Evolutionary conservation across 2,888 invertebrate genomes (phyloP).

Genomic region (Blastobasis lacticolella): DNA sequence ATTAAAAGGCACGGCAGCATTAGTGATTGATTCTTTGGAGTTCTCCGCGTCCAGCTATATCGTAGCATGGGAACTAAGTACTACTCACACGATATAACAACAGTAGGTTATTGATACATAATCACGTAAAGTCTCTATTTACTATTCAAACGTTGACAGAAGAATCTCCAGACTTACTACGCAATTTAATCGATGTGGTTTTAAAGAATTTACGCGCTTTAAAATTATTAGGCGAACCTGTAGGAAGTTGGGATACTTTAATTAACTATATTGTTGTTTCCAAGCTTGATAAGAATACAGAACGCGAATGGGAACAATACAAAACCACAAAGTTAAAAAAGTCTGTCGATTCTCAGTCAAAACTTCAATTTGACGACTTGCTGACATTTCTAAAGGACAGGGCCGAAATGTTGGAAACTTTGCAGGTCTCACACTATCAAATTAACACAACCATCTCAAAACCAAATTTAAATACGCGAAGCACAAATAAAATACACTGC

Average conservation of each 20-base stretch:
- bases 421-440: too few relatives aligned
- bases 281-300: conserved; percentile 1
- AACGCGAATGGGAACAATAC: conserved; percentile 2
- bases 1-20: neutral
- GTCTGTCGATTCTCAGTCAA: neutral
- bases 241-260: conserved; percentile 1
- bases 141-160: neutral
- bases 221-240: conserved; percentile 1
- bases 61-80: neutral
- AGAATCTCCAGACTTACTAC: neutral
- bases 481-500: neutral
- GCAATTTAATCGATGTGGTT: neutral
- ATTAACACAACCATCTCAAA: neutral
- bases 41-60: conserved; percentile 1
- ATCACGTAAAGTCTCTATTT: conserved; percentile 4
- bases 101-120: neutral
- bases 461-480: neutral
- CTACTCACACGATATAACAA: conserved; percentile 1
- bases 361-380: neutral
- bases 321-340: neutral
- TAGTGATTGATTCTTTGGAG: neutral
- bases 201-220: conserved; percentile 4
- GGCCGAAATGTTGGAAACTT: neutral
- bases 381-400: neutral
- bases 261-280: conserved; percentile 1